These are phyloP conservation scores for Diorhabda elongata DNA, from an alignment of 1,140 invertebrate genomes.

Conservation along the genomic window DNA sequence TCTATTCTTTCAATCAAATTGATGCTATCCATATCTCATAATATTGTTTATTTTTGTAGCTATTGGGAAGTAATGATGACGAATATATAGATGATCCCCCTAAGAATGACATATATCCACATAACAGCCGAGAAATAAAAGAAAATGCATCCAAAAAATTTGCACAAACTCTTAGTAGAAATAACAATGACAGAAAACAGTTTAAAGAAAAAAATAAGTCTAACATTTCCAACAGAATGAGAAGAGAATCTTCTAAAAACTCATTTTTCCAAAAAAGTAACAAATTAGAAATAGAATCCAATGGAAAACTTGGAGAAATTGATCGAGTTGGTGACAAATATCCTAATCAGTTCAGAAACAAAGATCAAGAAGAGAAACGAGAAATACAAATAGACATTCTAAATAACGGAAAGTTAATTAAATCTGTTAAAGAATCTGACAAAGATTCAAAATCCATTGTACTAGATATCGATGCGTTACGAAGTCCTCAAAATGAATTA, in stretches of 20 bases:
- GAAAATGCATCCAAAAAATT: neutral
- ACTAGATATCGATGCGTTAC: neutral
- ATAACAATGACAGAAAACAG: neutral
- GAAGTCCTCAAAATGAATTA: neutral
- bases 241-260: conserved; percentile 7
- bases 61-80: neutral
- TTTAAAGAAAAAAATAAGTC: neutral
- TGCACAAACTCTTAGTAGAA: neutral
- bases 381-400: conserved; percentile 17
- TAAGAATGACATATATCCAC: conserved; percentile 14
- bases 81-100: conserved; percentile 10
- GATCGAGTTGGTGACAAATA: conserved; percentile 4
- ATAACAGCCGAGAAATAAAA: neutral
- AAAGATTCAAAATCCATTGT: conserved; percentile 13
- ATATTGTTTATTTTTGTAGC: neutral
- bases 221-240: neutral
- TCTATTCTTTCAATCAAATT: too few relatives aligned
- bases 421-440: conserved; percentile 5
- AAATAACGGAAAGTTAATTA: conserved; percentile 11
- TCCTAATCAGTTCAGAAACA: conserved; percentile 3
- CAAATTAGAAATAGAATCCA: neutral
- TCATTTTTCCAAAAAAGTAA: neutral
- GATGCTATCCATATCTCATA: too few relatives aligned
- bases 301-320: conserved; percentile 6
- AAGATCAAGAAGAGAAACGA: conserved; percentile 7